phyloP scores from a whole-genome alignment of 2,797 vertebrate genomes.

The Bothrops alternatus region DNA sequence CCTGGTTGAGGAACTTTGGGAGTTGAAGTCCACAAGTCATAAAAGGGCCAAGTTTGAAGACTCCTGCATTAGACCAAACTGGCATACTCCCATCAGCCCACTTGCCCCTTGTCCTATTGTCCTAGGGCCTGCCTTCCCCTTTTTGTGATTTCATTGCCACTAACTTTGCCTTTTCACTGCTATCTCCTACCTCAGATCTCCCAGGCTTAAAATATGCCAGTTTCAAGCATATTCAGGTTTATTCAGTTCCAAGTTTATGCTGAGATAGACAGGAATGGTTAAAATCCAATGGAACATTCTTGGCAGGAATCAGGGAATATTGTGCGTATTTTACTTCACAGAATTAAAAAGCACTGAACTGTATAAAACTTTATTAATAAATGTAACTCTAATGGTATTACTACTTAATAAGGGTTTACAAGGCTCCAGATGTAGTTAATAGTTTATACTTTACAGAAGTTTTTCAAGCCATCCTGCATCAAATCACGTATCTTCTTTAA shows the following conservation, averaged over 20 bases:
- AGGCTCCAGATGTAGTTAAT: not conserved
- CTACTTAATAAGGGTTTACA: not conserved
- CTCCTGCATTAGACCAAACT: too few species aligned
- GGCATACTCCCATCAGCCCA: not conserved
- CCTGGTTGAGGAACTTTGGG: too few species aligned
- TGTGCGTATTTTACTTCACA: not conserved
- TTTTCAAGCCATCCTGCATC: not conserved
- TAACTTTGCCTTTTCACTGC: not conserved
- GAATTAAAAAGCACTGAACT: not conserved
- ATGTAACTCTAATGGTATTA: not conserved
- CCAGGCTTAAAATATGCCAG: not conserved
- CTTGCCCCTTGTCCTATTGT: not conserved
- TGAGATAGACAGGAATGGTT: not conserved
- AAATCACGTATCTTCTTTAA: not conserved
- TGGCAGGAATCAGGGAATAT: not conserved
- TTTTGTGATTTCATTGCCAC: not conserved
- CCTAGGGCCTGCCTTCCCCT: not conserved
- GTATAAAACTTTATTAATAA: not conserved
- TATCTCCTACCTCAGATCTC: not conserved
- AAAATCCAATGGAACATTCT: not conserved
- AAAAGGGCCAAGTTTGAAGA: too few species aligned
- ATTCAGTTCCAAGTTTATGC: not conserved
- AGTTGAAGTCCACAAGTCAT: too few species aligned
- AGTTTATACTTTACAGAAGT: not conserved
- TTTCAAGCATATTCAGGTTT: too few species aligned